Evolutionary conservation across 2,797 vertebrate genomes (phyloP).

Genomic region (Yasuhikotakia modesta): DNA sequence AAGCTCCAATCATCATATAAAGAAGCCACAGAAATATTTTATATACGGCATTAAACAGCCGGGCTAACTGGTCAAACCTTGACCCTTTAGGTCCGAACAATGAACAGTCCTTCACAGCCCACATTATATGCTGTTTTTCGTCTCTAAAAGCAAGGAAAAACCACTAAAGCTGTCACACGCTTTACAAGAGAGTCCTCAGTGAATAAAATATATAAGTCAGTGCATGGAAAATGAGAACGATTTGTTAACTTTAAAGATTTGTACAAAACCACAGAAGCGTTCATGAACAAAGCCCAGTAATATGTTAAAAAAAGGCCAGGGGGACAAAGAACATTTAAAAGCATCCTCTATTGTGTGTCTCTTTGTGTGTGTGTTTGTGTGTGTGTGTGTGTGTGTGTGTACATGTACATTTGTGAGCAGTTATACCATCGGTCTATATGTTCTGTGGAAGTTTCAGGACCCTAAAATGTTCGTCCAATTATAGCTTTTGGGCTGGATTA

Average conservation of each 20-base stretch:
- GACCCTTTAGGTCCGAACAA: not conserved
- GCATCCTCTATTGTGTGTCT: not conserved
- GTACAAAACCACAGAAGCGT: not conserved
- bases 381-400: no score
- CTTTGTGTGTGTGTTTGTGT: not conserved
- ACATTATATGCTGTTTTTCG: not conserved
- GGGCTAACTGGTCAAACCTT: not conserved
- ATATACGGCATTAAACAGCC: not conserved
- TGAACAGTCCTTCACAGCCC: not conserved
- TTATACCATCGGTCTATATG: no score
- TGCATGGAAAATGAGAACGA: not conserved
- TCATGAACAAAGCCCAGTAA: not conserved
- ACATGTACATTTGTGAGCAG: no score
- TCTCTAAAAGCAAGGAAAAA: not conserved
- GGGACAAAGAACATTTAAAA: constrained; percentile 43
- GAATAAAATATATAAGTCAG: not conserved
- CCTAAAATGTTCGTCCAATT: no score
- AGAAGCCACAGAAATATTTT: not conserved
- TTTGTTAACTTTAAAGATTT: not conserved
- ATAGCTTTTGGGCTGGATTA: no score
- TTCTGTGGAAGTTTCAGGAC: no score
- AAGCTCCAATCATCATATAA: not conserved
- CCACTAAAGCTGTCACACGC: not conserved
- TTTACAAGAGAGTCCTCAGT: not conserved
- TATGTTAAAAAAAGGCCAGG: constrained; percentile 24